Evolutionary conservation across 2,113 vertebrate species (phyloP).

Genomic region (Myanophis thanlyinensis): DNA sequence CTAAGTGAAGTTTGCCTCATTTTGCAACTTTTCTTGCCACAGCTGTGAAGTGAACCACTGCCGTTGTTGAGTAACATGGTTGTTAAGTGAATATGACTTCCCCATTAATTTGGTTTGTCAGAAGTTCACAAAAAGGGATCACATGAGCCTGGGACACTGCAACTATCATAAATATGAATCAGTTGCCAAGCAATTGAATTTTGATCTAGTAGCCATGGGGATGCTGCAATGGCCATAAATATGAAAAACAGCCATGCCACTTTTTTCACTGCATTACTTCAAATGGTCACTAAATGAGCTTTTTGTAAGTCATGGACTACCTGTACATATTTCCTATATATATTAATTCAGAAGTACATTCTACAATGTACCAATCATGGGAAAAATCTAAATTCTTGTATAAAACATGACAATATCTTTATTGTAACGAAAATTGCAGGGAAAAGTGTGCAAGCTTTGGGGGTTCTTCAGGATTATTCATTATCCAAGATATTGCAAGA

Average conservation of each 20-base stretch:
- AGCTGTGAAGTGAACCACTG: background rate
- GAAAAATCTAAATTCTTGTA: background rate
- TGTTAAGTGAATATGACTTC: background rate
- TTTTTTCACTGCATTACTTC: background rate
- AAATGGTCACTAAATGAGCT: background rate
- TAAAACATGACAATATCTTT: background rate
- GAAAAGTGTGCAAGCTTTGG: background rate
- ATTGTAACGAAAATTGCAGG: background rate
- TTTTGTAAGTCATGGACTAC: background rate
- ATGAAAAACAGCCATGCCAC: background rate
- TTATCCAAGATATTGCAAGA: background rate
- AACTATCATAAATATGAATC: background rate
- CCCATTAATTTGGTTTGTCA: background rate
- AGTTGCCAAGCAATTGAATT: background rate
- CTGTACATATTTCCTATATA: background rate
- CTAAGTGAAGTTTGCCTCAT: background rate
- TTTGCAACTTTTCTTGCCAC: background rate
- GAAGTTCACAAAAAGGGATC: background rate
- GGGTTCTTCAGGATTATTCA: background rate
- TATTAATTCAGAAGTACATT: background rate
- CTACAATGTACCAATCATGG: background rate
- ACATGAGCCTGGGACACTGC: background rate
- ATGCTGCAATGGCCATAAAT: background rate
- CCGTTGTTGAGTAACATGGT: background rate
- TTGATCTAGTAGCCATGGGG: background rate